phyloP scores from a whole-genome alignment of 2,888 invertebrate species.

The Dyspetes luteomarginatus region DNA sequence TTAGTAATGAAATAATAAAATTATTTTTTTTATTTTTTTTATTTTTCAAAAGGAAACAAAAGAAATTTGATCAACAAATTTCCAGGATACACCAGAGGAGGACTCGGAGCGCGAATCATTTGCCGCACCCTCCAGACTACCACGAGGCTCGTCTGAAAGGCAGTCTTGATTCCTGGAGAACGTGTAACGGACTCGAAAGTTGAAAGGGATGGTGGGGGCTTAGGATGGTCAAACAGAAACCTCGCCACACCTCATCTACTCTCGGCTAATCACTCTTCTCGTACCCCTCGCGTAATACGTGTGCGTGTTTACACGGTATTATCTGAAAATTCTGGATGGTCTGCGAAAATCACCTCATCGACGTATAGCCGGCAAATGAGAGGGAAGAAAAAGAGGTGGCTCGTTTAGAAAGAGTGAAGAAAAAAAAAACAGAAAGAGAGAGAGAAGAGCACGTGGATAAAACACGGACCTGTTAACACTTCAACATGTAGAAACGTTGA shows the following conservation, averaged over 20 bases:
- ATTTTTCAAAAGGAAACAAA: neutral
- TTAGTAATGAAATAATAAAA: neutral
- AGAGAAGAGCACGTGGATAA: slow-evolving; percentile 20
- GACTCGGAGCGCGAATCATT: slow-evolving; percentile 45
- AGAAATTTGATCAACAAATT: slow-evolving; percentile 13
- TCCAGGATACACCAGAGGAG: slow-evolving; percentile 11
- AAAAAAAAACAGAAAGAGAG: neutral
- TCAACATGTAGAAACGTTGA: slow-evolving; percentile 31
- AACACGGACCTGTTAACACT: slow-evolving; percentile 41
- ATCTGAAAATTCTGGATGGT: slow-evolving; percentile 42
- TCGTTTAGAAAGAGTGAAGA: neutral
- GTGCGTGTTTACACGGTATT: slow-evolving; percentile 63
- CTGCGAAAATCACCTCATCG: slow-evolving; percentile 64
- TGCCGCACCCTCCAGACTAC: slow-evolving; percentile 59
- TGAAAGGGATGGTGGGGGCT: neutral
- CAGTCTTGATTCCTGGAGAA: slow-evolving; percentile 32
- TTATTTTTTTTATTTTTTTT: neutral
- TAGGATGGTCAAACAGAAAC: slow-evolving; percentile 40
- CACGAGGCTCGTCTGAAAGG: slow-evolving; percentile 35
- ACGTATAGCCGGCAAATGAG: slow-evolving; percentile 8
- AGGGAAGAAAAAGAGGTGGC: neutral
- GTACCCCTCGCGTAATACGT: slow-evolving; percentile 33
- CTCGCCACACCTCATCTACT: slow-evolving; percentile 68
- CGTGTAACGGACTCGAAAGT: slow-evolving; percentile 2
- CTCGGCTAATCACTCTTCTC: slow-evolving; percentile 66